These are phyloP conservation scores for Bombus turneri DNA, from an alignment of 1,140 invertebrate species.

Conservation along the genomic window DNA sequence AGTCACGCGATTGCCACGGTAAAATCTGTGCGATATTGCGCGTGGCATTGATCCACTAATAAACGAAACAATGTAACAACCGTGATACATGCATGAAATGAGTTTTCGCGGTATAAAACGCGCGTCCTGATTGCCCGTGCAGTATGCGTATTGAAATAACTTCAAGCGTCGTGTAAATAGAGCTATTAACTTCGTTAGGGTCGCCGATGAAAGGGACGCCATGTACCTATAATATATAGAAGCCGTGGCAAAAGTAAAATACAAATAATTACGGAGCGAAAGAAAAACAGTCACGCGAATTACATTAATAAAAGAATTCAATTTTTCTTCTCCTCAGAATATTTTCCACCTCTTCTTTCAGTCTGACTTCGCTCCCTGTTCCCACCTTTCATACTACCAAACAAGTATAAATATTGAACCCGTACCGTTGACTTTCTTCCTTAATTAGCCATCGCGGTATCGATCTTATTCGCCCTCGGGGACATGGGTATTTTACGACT, in stretches of 20 bases:
- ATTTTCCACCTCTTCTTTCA: not conserved
- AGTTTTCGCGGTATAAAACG: slow-evolving; percentile 34
- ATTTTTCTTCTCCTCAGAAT: not conserved
- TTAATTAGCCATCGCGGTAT: slow-evolving; percentile 39
- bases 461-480: slow-evolving; percentile 7
- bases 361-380: not conserved
- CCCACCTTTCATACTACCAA: not conserved
- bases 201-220: not conserved
- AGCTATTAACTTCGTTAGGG: slow-evolving; percentile 27
- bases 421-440: slow-evolving; percentile 15
- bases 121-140: slow-evolving; percentile 15
- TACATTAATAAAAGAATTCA: not conserved
- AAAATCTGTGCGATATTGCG: slow-evolving; percentile 46
- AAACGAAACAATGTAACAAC: slow-evolving; percentile 47
- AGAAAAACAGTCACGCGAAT: not conserved
- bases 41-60: slow-evolving; percentile 48
- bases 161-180: slow-evolving; percentile 25
- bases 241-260: not conserved
- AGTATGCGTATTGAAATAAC: slow-evolving; percentile 15
- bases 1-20: not conserved
- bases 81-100: slow-evolving; percentile 14
- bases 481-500: slow-evolving; percentile 15
- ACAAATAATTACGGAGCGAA: slow-evolving; percentile 16
- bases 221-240: not conserved
- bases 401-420: slow-evolving; percentile 48